Base-by-base conservation (phyloP, 2,797 vertebrate genomes). In the Melanotaenia nigrans region DNA sequence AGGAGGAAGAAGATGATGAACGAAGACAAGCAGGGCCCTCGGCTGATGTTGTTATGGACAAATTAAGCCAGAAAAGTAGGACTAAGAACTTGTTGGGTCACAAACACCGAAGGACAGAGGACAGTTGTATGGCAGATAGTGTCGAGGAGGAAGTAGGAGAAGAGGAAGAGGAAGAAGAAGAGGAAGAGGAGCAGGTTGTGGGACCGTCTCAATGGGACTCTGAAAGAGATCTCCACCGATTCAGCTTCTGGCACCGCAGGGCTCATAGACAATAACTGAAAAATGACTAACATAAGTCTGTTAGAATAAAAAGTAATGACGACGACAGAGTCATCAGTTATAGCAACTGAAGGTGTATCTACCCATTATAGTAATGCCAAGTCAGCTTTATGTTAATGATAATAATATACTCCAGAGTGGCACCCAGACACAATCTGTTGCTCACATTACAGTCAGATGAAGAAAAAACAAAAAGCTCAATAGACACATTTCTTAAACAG, bases 181-280 rank as follows among this genome's bases (percentile, higher is more conserved):
- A 85, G 7, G 89, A 88, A 53, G 86, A 85, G 55, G 86, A 78
- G 54, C 73, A 63, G 28, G 54, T 25, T 42, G 73, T 24, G 74
- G 85, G 71, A 81, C 87, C 83, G 65, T 82, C 58, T 76, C 82
- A 86, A 33, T 92, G 90, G 90, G 79, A 82, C 70, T 75, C 90
- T 16, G 95, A 96, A 83, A 91, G 93, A 45, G 95, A 94, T 91
- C 95, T 87, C 40, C 83, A 95, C 89, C 96, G 94, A 78, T 90
- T 94, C 61, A 83, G 94, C 65, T 89, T 89, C 68, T 97, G 95
- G 94, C 95, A 94, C 86, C 94, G 93, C 88, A 92, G 92, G 80
- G 94, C 92, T 85, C 96, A 93, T 54, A 96, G 96, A 95, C 95
- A 95, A 71, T 95, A 67, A 89, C 32, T 53, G 5, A 75, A 18